Base-by-base conservation (phyloP, 1,140 invertebrate genomes). In the Pogonomyrmex californicus region DNA sequence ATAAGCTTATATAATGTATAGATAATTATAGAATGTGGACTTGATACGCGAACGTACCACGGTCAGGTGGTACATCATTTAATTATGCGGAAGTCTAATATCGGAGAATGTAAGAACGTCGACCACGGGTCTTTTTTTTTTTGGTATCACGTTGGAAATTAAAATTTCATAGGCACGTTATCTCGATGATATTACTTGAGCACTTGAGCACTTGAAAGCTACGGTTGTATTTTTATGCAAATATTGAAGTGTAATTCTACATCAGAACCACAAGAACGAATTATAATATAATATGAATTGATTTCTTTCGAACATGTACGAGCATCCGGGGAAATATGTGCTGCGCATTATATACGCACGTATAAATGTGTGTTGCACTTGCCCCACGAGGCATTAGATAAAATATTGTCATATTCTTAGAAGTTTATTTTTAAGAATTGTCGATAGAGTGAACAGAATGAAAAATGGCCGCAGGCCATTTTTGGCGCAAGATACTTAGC, bases 31-130 rank as follows among this genome's bases (percentile, higher is more conserved):
- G 38, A 73, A 73, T 36, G 38, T 3, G 14, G 3, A 44, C 3
- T 4, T 17, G 54, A 82, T 71, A 58, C 23, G n/a, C 23, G 23
- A n/a, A n/a, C n/a, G 12, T 44, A 41, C 41, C 14, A n/a, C 30
- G 54, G 30, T 30, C 14, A 41, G 33, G n/a, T 10, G 33, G n/a
- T 10, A 7, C n/a, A 7, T 51, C 68, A 54, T 73, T 82, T 71
- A 82, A 83, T 83, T 75, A 75, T 54, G 41, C 30, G 41, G n/a
- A 36, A 60, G 30, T 83, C 17, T 81, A 56, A 73, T 75, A 49
- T 83, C 41, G 79, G 54, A 14, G 12, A 83, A 73, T 73, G 41
- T 47, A 73, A 49, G 12, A 49, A 60, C 47, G 54, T 60, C 54
- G 54, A 75, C 12, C 30, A 30, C 41, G 9, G 38, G 41, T 83